Percentiles rank a stretch among this genome's conserved stretches.
Evolutionary conservation across 53 echinoderm and acorn worm species (phyloP).

Genomic region (Hippasteria phrygiana): DNA sequence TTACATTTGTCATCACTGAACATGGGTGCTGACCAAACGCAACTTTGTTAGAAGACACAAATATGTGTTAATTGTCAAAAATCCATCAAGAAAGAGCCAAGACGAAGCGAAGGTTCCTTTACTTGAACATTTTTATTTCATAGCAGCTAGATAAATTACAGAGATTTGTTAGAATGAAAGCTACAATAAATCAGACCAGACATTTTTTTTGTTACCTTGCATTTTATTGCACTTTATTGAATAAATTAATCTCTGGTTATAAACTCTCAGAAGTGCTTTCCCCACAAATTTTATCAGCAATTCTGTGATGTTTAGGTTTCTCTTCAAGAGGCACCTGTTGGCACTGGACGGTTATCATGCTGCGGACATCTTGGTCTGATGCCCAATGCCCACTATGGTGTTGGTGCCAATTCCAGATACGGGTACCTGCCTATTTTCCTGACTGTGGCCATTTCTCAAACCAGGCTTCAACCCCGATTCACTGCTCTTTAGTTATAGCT

Average conservation of each 20-base stretch:
- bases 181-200: background rate
- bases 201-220: background rate
- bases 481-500: no score
- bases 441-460: no score
- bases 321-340: no score
- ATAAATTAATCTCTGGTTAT: no score
- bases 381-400: no score
- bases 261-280: background rate
- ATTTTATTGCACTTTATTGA: background rate
- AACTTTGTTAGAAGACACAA: background rate
- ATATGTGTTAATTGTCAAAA: background rate
- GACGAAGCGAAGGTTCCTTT: background rate
- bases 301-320: no score
- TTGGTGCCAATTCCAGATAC: no score
- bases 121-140: background rate
- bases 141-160: slow-evolving; percentile 17
- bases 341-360: no score
- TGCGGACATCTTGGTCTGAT: no score
- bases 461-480: no score
- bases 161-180: background rate
- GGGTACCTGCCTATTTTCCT: no score
- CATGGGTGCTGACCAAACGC: background rate
- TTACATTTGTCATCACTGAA: no score
- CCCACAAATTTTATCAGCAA: background rate
- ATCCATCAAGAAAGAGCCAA: slow-evolving; percentile 12